Conservation (phyloP, 2,113 vertebrate species). For the Petaurus breviceps region DNA sequence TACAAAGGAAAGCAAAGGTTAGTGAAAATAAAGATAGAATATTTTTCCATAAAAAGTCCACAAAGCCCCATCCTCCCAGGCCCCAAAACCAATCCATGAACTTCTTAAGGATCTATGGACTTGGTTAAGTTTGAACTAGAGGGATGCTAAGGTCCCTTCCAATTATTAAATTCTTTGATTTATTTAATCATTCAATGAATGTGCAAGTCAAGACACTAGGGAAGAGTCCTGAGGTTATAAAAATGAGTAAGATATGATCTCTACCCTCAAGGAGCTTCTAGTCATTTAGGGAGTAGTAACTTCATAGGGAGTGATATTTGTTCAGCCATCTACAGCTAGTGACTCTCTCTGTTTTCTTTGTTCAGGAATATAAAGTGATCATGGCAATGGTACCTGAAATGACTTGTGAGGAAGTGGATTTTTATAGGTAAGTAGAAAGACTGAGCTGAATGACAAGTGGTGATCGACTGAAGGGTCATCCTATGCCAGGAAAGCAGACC, state of each 20-base stretch:
- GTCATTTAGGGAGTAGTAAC: background rate
- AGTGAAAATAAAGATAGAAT: background rate
- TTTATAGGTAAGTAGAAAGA: slow-evolving; percentile 67
- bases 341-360: slow-evolving; percentile 40
- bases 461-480: background rate
- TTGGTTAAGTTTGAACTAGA: background rate
- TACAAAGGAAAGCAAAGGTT: background rate
- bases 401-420: slow-evolving; percentile 30
- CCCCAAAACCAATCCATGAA: background rate
- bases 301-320: background rate
- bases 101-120: background rate
- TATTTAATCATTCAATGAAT: background rate
- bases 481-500: background rate
- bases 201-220: background rate
- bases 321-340: accelerated
- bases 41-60: background rate
- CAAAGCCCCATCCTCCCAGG: background rate
- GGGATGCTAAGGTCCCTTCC: background rate
- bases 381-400: slow-evolving; percentile 71
- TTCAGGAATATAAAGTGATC: slow-evolving; percentile 58
- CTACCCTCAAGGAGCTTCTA: background rate
- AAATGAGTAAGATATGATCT: background rate
- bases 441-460: background rate
- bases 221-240: background rate
- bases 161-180: background rate